phyloP scores from a whole-genome alignment of 2,797 vertebrate genomes.

The Okamejei kenojei region DNA sequence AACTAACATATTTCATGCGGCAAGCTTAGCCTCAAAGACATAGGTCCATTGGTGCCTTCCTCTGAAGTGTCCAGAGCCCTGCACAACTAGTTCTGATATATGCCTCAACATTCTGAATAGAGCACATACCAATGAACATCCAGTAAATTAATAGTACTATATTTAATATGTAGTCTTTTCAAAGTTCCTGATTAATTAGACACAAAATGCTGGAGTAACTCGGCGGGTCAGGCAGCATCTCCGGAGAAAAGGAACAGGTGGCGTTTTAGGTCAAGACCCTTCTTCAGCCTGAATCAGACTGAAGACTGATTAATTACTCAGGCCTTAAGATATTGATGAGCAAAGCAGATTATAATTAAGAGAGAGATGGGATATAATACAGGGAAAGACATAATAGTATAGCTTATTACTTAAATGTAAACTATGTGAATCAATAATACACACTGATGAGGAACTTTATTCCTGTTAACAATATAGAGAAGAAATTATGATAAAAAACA shows the following conservation, averaged over 20 bases:
- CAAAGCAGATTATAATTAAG: neutral
- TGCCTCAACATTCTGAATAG: constrained; percentile 2
- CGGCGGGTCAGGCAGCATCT: too few species aligned
- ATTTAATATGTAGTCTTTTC: neutral
- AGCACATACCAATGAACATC: neutral
- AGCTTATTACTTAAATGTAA: neutral
- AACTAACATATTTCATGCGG: neutral
- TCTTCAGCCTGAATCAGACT: too few species aligned
- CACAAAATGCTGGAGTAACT: too few species aligned
- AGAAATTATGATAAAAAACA: neutral
- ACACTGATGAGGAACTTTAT: neutral
- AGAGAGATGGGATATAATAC: too few species aligned
- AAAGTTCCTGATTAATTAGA: neutral
- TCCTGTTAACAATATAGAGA: neutral
- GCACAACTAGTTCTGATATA: neutral
- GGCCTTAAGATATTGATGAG: neutral
- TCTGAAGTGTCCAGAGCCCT: neutral
- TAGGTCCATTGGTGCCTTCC: neutral
- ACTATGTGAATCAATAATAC: neutral
- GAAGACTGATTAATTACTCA: neutral
- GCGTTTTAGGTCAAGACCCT: too few species aligned
- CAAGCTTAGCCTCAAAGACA: neutral
- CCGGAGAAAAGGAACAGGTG: too few species aligned
- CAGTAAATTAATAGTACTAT: neutral
- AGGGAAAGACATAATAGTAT: neutral